Base-by-base conservation (phyloP, 1,140 invertebrate genomes). In the Ladona fulva region DNA sequence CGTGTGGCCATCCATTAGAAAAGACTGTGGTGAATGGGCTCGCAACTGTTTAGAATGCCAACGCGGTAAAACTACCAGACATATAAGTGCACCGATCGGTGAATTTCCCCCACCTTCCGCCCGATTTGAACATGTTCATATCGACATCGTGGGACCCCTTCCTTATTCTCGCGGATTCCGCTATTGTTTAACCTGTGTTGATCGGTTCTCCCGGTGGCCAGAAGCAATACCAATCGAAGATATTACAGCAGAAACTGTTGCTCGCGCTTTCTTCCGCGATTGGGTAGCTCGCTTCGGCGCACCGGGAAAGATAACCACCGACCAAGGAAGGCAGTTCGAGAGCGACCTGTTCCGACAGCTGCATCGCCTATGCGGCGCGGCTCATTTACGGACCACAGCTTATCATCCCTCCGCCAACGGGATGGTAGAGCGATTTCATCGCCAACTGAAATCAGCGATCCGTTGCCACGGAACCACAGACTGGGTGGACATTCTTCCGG, bases 161-260 rank as follows among this genome's bases (percentile, higher is more conserved):
- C 85, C 85, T 24, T 75, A 77, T 5, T 81, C 80, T 0, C 29
- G 83, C 11, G 84, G 81, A 16, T 82, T 78, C 66, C 52, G 25
- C 16, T 87, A 88, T 77, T 80, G 81, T 12, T 80, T 88, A 0
- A 88, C 86, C 0, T 81, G 82, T 10, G 84, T 87, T 1, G 85
- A 87, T 77, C 77, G 85, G 8, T 87, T 83, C 78, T 84, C 86
- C 0, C 77, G 84, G n/a, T 87, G 82, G 83, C 84, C 83, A 0
- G 83, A 88, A 81, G 83, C 81, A 22, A 74, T 84, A 19, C 84
- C 86, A 1, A 76, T 86, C 0, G 10, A 66, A 14, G 82, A 87
- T 74, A 84, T 83, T 78, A 74, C 82, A 16, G 82, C 85, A 22
- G 82, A 84, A 74, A 83, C 84, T 3, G 82, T 84, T 14, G 83